A percentile compares a stretch with the other conserved stretches of the same genome.
Evolutionary conservation across 2,888 invertebrate genomes (phyloP).

Genomic region (Campoletis raptor): DNA sequence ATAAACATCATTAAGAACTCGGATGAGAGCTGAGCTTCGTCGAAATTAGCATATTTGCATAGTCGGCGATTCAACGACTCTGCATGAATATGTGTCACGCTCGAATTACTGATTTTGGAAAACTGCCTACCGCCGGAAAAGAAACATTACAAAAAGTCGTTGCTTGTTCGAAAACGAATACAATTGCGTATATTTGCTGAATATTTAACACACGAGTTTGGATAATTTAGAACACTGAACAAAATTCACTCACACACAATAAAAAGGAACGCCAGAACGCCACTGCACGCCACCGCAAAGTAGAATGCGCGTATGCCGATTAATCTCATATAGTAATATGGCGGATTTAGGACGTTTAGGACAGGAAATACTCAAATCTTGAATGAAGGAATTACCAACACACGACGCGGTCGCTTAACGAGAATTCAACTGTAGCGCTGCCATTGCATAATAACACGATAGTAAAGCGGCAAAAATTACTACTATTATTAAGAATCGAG

Average conservation of each 20-base stretch:
- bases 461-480: not conserved
- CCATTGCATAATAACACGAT: not conserved
- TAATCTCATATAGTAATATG: not conserved
- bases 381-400: not conserved
- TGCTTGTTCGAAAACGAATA: not conserved
- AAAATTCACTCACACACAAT: constrained; percentile 18
- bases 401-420: not conserved
- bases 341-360: not conserved
- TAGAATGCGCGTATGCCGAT: constrained; percentile 6
- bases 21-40: not conserved
- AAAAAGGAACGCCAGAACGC: constrained; percentile 5
- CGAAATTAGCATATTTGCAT: not conserved
- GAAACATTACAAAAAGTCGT: not conserved
- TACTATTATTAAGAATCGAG: not conserved
- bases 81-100: constrained; percentile 16
- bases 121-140: not conserved
- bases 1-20: not conserved
- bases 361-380: not conserved
- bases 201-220: not conserved
- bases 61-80: constrained; percentile 24
- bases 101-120: constrained; percentile 10
- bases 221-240: not conserved
- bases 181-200: not conserved
- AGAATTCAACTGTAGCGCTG: not conserved
- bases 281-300: constrained; percentile 2